Conservation (phyloP, 1,140 invertebrate genomes). For the Camponotus vicinus region DNA sequence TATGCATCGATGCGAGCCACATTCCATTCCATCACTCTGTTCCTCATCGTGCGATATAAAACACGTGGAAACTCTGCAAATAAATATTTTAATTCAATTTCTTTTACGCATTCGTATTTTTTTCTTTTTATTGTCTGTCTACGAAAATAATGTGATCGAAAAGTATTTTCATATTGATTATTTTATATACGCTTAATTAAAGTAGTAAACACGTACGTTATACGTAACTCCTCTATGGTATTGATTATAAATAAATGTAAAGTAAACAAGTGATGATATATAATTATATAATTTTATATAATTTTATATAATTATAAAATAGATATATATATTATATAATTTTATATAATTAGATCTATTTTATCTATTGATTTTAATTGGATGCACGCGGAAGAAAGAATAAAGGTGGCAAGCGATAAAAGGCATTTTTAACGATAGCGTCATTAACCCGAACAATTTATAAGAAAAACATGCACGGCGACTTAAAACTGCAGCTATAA, state of each 20-base stretch:
- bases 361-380: conserved; percentile 39
- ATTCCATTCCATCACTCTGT: neutral
- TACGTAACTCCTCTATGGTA: neutral
- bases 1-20: conserved; percentile 32
- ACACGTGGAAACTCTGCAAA: neutral
- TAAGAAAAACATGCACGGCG: conserved; percentile 32
- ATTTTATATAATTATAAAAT: too few species aligned
- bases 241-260: neutral
- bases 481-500: conserved; percentile 46
- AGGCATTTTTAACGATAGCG: neutral
- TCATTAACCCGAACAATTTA: conserved; percentile 54
- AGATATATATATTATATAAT: neutral
- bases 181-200: neutral
- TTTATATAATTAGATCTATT: neutral
- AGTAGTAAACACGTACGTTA: neutral
- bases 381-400: neutral
- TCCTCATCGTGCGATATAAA: neutral
- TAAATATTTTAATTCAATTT: neutral
- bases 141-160: conserved; percentile 11
- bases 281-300: neutral
- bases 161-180: neutral
- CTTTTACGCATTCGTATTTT: neutral
- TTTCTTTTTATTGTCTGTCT: neutral
- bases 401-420: conserved; percentile 20
- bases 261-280: neutral